phyloP scores from a whole-genome alignment of 1,140 invertebrate genomes.

The Saccostrea glomerata region DNA sequence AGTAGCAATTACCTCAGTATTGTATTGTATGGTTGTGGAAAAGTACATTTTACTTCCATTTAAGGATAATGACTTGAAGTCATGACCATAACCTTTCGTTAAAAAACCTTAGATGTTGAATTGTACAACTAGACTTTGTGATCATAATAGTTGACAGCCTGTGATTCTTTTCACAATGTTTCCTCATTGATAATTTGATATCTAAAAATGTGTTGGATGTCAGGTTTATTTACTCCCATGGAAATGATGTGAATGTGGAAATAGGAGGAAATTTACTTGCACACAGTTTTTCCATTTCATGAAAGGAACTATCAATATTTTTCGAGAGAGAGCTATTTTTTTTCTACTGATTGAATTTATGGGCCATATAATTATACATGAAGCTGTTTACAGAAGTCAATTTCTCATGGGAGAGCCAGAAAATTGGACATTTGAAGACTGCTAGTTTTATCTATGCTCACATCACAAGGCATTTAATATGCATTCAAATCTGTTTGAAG shows the following conservation, averaged over 20 bases:
- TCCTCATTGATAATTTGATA: too few species aligned
- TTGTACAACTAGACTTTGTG: too few species aligned
- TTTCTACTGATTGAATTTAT: neutral
- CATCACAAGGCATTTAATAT: too few species aligned
- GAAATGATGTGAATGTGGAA: neutral
- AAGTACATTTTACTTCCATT: too few species aligned
- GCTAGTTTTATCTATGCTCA: neutral
- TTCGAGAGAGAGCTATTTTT: neutral
- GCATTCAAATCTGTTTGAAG: too few species aligned
- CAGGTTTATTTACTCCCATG: neutral
- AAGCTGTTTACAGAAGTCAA: neutral
- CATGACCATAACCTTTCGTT: too few species aligned
- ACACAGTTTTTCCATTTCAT: neutral
- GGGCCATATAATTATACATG: neutral
- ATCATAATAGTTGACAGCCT: too few species aligned
- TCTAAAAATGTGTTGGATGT: too few species aligned
- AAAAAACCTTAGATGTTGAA: too few species aligned
- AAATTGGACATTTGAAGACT: conserved; percentile 3
- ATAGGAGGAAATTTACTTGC: neutral
- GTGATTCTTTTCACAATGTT: too few species aligned
- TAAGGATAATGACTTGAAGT: too few species aligned
- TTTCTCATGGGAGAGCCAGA: conserved; percentile 13
- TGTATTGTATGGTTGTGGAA: too few species aligned
- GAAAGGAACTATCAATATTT: neutral
- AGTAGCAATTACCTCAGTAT: conserved; percentile 41